Percentiles rank a stretch among this genome's conserved stretches.
Evolutionary conservation across 2,888 invertebrate genomes (phyloP).

Genomic region (Linhomoeus sp.): DNA sequence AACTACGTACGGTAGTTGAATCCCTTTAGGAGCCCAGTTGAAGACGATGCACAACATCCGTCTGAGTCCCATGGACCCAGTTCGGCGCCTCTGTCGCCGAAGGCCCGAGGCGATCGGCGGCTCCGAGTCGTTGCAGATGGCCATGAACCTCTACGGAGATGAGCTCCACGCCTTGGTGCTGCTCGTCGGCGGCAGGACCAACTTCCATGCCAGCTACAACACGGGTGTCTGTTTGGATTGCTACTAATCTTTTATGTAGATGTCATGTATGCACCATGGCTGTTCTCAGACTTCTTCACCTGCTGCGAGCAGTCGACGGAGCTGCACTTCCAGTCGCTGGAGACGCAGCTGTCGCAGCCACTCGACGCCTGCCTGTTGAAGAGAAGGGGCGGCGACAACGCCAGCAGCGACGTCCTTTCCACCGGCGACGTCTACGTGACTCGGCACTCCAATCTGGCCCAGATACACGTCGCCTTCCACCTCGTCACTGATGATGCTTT

Average conservation of each 20-base stretch:
- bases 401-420: neutral
- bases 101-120: slow-evolving; percentile 4
- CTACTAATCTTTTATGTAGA: too few relatives aligned
- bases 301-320: slow-evolving; percentile 60
- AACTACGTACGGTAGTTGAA: too few relatives aligned
- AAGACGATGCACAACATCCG: slow-evolving; percentile 96
- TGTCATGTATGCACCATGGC: too few relatives aligned
- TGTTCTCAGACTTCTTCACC: too few relatives aligned
- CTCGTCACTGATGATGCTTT: slow-evolving; percentile 60
- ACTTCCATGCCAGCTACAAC: slow-evolving; percentile 33
- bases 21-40: slow-evolving; percentile 62
- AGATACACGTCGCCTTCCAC: slow-evolving; percentile 58
- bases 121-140: slow-evolving; percentile 68
- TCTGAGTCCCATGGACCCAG: slow-evolving; percentile 55
- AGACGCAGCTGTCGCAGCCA: slow-evolving; percentile 49
- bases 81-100: slow-evolving; percentile 7
- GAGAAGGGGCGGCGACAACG: slow-evolving; percentile 13
- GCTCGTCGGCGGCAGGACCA: slow-evolving; percentile 47
- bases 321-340: slow-evolving; percentile 73
- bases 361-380: slow-evolving; percentile 17
- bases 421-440: slow-evolving; percentile 33
- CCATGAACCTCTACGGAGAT: slow-evolving; percentile 74
- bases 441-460: slow-evolving; percentile 19
- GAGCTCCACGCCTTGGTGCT: slow-evolving; percentile 71
- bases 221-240: too few relatives aligned